Evolutionary conservation across 2,888 invertebrate genomes (phyloP).

Genomic region (Phortica okadai): DNA sequence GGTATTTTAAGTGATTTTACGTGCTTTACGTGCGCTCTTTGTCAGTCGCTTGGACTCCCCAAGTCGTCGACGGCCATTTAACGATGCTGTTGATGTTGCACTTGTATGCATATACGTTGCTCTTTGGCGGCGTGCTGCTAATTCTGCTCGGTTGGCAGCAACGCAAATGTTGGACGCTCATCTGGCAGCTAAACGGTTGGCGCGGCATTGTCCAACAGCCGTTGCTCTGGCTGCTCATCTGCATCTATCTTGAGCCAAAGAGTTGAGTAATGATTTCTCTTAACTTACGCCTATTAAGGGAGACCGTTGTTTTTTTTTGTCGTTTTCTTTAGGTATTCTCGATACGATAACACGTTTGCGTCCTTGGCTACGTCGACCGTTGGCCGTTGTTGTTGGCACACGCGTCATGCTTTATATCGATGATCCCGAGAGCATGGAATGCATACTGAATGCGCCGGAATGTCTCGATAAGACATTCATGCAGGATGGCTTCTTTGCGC

Average conservation of each 20-base stretch:
- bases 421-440: conserved; percentile 71
- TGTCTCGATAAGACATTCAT: conserved; percentile 73
- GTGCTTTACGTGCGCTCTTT: background rate
- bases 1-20: background rate
- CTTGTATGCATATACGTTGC: conserved; percentile 56
- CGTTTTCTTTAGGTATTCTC: conserved; percentile 58
- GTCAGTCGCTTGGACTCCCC: background rate
- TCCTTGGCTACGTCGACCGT: conserved; percentile 63
- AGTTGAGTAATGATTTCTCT: conserved; percentile 57
- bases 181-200: conserved; percentile 73
- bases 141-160: conserved; percentile 62
- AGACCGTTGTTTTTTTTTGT: background rate
- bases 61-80: background rate
- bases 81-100: conserved; percentile 54
- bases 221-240: conserved; percentile 67
- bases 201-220: conserved; percentile 71
- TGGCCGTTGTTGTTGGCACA: conserved; percentile 68
- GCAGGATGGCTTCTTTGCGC: conserved; percentile 73
- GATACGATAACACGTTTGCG: conserved; percentile 62
- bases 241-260: conserved; percentile 70
- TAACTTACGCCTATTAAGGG: background rate
- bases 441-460: conserved; percentile 70
- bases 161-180: conserved; percentile 69
- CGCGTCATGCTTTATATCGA: conserved; percentile 71
- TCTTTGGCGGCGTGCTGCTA: conserved; percentile 56